Conservation (phyloP, 2,888 invertebrate species). For the Protophormia terraenovae region DNA sequence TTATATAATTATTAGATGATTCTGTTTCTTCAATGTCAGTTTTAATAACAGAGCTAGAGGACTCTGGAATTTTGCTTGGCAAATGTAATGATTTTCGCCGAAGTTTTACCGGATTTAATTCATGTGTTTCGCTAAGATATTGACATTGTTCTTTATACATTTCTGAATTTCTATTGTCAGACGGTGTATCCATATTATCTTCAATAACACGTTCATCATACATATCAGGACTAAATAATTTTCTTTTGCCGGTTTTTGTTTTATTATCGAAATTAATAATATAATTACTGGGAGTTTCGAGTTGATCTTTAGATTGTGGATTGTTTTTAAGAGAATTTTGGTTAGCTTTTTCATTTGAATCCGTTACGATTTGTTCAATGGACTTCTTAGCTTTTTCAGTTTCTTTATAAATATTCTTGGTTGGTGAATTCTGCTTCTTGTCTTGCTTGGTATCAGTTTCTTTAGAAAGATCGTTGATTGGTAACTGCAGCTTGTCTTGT, state of each 20-base stretch:
- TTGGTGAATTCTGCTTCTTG: neutral
- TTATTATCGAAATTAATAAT: neutral
- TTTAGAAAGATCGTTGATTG: neutral
- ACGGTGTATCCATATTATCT: neutral
- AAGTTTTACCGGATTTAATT: neutral
- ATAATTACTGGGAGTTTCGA: neutral
- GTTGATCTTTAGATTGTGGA: neutral
- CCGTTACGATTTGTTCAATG: neutral
- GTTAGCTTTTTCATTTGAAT: neutral
- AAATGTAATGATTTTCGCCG: slow-evolving; percentile 1
- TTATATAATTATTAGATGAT: neutral
- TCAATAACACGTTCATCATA: neutral
- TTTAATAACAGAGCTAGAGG: neutral
- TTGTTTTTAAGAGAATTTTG: neutral
- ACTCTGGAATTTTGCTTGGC: neutral
- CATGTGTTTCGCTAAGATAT: neutral
- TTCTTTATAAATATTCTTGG: neutral
- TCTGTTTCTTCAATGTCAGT: neutral
- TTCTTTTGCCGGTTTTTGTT: slow-evolving; percentile 1
- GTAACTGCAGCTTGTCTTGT: neutral
- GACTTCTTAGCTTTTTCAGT: neutral
- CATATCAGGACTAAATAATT: slow-evolving; percentile 6
- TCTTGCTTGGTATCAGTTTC: too few species aligned
- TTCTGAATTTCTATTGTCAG: neutral
- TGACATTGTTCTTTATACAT: neutral